phyloP scores from a whole-genome alignment of 23 tunicate genomes.

The Styela clava region DNA sequence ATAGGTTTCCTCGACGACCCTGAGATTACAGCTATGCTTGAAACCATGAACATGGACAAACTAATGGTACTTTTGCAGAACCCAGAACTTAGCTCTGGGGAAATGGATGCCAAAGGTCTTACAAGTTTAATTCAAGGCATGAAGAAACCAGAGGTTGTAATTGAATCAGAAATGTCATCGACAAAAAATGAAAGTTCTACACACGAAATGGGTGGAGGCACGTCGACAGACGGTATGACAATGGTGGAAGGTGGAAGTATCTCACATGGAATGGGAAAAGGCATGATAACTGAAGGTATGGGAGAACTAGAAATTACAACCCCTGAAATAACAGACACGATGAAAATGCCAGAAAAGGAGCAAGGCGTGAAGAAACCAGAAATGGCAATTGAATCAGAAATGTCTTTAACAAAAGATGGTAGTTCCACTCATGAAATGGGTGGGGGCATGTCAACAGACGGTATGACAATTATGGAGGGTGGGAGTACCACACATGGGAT shows the following conservation, averaged over 20 bases:
- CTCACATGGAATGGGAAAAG: no score
- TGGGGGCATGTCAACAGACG: neutral
- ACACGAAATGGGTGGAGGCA: neutral
- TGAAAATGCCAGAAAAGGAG: neutral
- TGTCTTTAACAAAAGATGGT: neutral
- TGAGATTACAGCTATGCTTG: neutral
- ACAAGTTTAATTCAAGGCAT: neutral
- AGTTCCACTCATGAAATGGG: neutral
- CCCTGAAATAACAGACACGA: neutral
- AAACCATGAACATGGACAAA: neutral
- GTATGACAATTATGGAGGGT: neutral
- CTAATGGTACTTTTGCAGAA: neutral
- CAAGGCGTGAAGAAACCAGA: neutral
- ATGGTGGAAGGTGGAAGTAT: neutral
- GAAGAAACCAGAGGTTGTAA: neutral
- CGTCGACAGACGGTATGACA: neutral
- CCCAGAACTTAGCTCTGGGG: neutral
- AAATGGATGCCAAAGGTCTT: neutral
- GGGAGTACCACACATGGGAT: no score
- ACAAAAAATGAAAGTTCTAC: neutral
- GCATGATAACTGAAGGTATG: neutral
- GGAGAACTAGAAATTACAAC: neutral
- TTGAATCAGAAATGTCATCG: neutral
- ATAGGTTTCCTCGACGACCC: neutral
- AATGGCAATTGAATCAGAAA: neutral